Conservation (phyloP, 2,113 vertebrate species). For the Brienomyrus longianalis region DNA sequence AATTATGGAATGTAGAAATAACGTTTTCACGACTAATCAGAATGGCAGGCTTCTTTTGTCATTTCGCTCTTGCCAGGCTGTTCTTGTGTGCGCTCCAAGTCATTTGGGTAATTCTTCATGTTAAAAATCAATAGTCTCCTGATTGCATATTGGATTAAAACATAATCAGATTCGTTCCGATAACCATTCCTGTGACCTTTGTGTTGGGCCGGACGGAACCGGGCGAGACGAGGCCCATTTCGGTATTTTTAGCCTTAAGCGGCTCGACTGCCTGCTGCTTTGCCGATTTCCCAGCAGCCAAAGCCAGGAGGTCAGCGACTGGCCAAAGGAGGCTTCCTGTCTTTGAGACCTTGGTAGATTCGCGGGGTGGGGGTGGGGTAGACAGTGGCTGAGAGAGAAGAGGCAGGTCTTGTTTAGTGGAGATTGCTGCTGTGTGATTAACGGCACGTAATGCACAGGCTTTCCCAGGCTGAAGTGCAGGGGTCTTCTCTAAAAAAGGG, state of each 20-base stretch:
- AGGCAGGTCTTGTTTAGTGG: background rate
- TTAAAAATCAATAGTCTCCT: constrained; percentile 55
- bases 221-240: background rate
- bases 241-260: background rate
- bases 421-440: background rate
- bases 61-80: constrained; percentile 46
- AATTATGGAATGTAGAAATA: constrained; percentile 3
- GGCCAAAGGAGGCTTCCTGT: background rate
- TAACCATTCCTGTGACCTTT: constrained; percentile 58
- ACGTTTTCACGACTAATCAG: constrained; percentile 12
- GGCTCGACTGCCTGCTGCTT: background rate
- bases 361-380: background rate
- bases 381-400: background rate
- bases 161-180: constrained; percentile 56
- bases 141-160: constrained; percentile 65
- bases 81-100: constrained; percentile 42
- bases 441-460: background rate
- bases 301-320: background rate
- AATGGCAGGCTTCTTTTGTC: background rate
- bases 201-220: constrained; percentile 22
- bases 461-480: background rate
- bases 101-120: constrained; percentile 50
- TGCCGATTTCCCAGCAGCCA: background rate
- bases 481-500: background rate
- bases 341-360: background rate